A percentile compares a stretch with the other conserved stretches of the same genome.
These are phyloP conservation scores for Okamejei kenojei DNA, from an alignment of 2,797 vertebrate species.

Conservation along the genomic window DNA sequence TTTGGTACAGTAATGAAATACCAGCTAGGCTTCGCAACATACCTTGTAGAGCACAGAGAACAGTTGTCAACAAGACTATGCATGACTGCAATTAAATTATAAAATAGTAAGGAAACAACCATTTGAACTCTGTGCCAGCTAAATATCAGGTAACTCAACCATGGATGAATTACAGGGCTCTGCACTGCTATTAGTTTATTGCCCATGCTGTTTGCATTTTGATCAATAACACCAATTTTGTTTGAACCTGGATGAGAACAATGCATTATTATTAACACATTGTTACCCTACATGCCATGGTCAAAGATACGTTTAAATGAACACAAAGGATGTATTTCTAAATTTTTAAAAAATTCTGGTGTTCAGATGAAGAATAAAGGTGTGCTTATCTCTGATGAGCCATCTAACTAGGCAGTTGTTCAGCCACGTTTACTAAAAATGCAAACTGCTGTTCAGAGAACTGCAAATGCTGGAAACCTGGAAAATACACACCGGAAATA, in stretches of 20 bases:
- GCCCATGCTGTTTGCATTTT: slow-evolving; percentile 46
- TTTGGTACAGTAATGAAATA: slow-evolving; percentile 43
- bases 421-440: not conserved
- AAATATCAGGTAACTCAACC: slow-evolving; percentile 56
- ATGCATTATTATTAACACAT: slow-evolving; percentile 42
- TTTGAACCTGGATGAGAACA: slow-evolving; percentile 47
- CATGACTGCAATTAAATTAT: slow-evolving; percentile 54
- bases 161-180: slow-evolving; percentile 51
- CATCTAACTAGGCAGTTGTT: not conserved
- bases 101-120: slow-evolving; percentile 49
- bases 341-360: not conserved
- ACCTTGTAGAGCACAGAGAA: slow-evolving; percentile 50
- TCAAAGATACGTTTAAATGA: not conserved
- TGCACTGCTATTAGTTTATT: slow-evolving; percentile 54
- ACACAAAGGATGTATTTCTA: not conserved
- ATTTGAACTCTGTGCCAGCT: slow-evolving; percentile 54
- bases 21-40: slow-evolving; percentile 46
- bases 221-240: slow-evolving; percentile 45
- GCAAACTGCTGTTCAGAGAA: not conserved
- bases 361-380: not conserved
- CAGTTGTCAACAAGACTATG: slow-evolving; percentile 54
- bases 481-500: not conserved
- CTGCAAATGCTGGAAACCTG: not conserved
- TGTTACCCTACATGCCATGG: slow-evolving; percentile 17
- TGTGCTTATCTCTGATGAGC: not conserved